Conservation (phyloP, 2,888 invertebrate genomes). For the Catocala fraxini region DNA sequence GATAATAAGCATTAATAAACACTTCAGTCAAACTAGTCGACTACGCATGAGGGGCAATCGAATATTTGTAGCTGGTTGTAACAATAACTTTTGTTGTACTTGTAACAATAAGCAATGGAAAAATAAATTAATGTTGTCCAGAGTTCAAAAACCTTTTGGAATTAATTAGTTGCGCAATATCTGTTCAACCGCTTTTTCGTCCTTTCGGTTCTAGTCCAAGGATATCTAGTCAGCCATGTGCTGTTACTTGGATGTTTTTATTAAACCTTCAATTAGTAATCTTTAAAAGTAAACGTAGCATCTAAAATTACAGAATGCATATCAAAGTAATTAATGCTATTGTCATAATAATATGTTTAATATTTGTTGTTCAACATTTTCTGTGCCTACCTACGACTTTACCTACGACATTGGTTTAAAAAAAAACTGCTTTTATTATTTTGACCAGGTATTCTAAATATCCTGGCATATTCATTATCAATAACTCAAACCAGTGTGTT, state of each 20-base stretch:
- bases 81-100: not conserved
- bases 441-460: too few species aligned
- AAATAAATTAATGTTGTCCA: not conserved
- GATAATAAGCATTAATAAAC: too few species aligned
- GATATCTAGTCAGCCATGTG: slow-evolving; percentile 35
- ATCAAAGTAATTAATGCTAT: not conserved
- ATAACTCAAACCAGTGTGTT: too few species aligned
- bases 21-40: too few species aligned
- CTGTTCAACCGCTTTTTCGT: slow-evolving; percentile 16
- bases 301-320: slow-evolving; percentile 5
- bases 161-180: slow-evolving; percentile 1
- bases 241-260: slow-evolving; percentile 10
- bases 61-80: too few species aligned
- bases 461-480: too few species aligned
- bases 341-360: not conserved
- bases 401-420: too few species aligned
- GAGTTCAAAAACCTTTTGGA: not conserved
- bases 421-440: too few species aligned
- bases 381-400: too few species aligned
- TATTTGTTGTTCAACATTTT: too few species aligned
- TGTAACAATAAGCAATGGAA: not conserved
- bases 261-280: slow-evolving; percentile 20
- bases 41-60: too few species aligned
- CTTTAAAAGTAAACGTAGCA: slow-evolving; percentile 18
- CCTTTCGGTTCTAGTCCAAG: slow-evolving; percentile 43